Evolutionary conservation across 1,140 invertebrate genomes (phyloP).

Genomic region (Oscheius sp.): DNA sequence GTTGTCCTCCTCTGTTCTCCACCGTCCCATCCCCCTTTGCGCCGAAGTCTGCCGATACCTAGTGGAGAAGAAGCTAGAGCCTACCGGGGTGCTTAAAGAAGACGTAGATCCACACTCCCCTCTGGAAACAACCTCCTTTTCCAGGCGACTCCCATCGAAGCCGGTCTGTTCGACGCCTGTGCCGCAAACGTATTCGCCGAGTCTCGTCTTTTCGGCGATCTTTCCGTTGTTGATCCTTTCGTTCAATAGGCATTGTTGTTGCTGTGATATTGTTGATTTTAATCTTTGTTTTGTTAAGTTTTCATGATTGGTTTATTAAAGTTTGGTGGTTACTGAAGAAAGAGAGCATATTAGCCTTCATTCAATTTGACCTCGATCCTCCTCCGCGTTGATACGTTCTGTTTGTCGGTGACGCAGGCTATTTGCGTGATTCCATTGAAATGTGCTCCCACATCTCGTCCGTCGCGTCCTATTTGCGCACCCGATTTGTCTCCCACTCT

Average conservation of each 20-base stretch:
- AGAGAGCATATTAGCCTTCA: too few relatives aligned
- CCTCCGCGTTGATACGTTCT: too few relatives aligned
- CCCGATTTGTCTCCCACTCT: too few relatives aligned
- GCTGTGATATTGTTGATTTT: not conserved
- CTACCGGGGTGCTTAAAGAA: not conserved
- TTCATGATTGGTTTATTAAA: too few relatives aligned
- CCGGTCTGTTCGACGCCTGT: constrained; percentile 21
- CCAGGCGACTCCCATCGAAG: not conserved
- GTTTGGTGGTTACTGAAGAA: too few relatives aligned
- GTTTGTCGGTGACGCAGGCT: too few relatives aligned
- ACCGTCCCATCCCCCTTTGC: not conserved
- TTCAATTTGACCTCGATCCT: too few relatives aligned
- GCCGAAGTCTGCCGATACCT: constrained; percentile 18
- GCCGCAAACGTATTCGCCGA: constrained; percentile 14
- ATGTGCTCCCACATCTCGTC: too few relatives aligned
- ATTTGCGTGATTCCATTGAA: too few relatives aligned
- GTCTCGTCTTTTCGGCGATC: constrained; percentile 13
- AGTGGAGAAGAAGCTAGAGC: not conserved
- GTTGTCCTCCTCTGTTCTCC: not conserved
- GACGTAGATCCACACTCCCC: too few relatives aligned
- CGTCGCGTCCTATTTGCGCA: too few relatives aligned
- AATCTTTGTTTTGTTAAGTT: too few relatives aligned
- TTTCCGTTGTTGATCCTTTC: not conserved
- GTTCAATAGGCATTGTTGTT: not conserved
- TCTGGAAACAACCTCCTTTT: not conserved